Percentiles rank a stretch among this genome's conserved stretches.
Evolutionary conservation across 2,797 vertebrate species (phyloP).

Genomic region (Octomys mimax): DNA sequence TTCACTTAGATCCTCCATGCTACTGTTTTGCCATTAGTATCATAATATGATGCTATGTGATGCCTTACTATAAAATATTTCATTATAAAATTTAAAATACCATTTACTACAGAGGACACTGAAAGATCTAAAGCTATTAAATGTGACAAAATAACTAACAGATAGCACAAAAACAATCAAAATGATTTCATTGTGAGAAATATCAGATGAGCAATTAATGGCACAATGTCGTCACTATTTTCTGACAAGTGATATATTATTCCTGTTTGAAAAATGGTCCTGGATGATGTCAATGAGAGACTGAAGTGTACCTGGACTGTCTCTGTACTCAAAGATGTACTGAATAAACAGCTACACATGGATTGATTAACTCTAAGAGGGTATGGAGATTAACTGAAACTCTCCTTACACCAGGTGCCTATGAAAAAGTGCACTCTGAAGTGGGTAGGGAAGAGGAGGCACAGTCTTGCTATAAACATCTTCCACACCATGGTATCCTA

Average conservation of each 20-base stretch:
- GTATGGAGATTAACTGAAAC: not conserved
- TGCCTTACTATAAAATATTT: not conserved
- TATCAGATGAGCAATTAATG: not conserved
- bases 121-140: not conserved
- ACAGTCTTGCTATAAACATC: not conserved
- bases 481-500: not conserved
- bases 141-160: slow-evolving; percentile 20
- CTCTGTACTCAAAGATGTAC: not conserved
- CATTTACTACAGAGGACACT: not conserved
- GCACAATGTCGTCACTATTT: not conserved
- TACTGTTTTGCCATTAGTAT: not conserved
- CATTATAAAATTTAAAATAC: slow-evolving; percentile 48
- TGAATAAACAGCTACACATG: not conserved
- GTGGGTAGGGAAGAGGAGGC: not conserved
- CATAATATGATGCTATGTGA: not conserved
- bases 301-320: not conserved
- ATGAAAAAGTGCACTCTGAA: not conserved
- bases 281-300: not conserved
- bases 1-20: not conserved
- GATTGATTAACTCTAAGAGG: not conserved
- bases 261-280: not conserved
- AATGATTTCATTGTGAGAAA: not conserved
- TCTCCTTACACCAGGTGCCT: not conserved
- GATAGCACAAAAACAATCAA: not conserved
- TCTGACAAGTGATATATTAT: not conserved